Percentiles rank a stretch among this genome's conserved stretches.
Conservation (phyloP, 2,113 vertebrate genomes). For the Megaleporinus macrocephalus region DNA sequence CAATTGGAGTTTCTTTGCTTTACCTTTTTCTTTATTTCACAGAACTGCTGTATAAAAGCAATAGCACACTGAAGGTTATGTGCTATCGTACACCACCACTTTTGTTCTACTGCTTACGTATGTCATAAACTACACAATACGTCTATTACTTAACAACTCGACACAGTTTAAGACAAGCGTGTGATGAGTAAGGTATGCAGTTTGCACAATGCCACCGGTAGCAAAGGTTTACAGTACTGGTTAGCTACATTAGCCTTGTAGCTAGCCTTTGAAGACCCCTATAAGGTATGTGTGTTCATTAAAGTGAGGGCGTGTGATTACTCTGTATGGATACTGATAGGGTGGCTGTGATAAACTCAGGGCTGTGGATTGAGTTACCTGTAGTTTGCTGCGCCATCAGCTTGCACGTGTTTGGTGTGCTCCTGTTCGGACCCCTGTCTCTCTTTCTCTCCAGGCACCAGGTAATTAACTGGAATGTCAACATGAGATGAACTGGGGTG, state of each 20-base stretch:
- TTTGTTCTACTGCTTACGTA: no score
- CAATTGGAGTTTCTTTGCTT: no score
- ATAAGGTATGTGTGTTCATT: slow-evolving; percentile 3
- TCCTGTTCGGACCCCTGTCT: slow-evolving; percentile 27
- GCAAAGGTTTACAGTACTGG: neutral
- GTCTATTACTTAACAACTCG: no score
- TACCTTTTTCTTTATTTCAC: no score
- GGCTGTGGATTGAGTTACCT: slow-evolving; percentile 48
- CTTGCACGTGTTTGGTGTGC: slow-evolving; percentile 52
- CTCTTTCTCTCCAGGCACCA: slow-evolving; percentile 57
- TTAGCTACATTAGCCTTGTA: neutral
- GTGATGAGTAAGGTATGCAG: neutral
- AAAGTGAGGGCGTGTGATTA: neutral
- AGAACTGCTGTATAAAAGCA: no score
- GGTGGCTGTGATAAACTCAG: slow-evolving; percentile 35
- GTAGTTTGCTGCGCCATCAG: slow-evolving; percentile 34
- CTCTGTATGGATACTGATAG: slow-evolving; percentile 47
- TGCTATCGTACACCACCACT: no score
- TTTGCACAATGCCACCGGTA: neutral
- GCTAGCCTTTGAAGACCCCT: neutral
- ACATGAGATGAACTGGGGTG: slow-evolving; percentile 63
- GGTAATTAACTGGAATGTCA: slow-evolving; percentile 71
- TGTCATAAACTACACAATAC: no score
- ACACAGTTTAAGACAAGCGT: neutral
- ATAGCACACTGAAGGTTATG: no score